Percentiles rank a stretch among this genome's conserved stretches.
phyloP scores from a whole-genome alignment of 2,113 vertebrate species.

The Dipodomys ordii region DNA sequence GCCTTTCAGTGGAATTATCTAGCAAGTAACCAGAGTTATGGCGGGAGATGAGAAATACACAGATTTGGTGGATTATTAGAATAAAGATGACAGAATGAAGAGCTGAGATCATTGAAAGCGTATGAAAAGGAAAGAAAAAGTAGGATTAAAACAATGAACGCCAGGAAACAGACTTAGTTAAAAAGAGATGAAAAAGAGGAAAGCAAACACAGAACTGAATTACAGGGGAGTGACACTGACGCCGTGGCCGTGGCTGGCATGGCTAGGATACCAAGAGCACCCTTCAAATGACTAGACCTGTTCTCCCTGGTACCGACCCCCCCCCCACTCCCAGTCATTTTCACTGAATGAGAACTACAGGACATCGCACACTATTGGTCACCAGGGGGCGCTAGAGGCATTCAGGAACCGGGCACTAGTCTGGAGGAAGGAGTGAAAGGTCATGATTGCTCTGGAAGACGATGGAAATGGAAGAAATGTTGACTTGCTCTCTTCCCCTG shows the following conservation, averaged over 20 bases:
- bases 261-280: too few relatives aligned
- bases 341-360: neutral
- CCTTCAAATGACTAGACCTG: too few relatives aligned
- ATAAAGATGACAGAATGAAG: neutral
- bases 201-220: neutral
- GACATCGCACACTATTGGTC: conserved; percentile 42
- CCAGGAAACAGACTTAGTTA: neutral
- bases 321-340: neutral
- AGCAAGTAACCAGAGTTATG: neutral
- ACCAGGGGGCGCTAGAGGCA: conserved; percentile 85
- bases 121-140: neutral
- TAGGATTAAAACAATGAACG: neutral
- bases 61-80: neutral
- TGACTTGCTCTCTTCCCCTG: too few relatives aligned
- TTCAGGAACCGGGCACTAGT: conserved; percentile 18
- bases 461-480: neutral
- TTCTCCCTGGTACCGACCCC: too few relatives aligned
- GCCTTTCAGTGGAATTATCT: neutral
- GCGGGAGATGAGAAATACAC: neutral
- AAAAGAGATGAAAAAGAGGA: neutral
- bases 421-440: too few relatives aligned
- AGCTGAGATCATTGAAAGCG: neutral
- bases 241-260: too few relatives aligned
- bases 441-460: neutral
- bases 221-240: too few relatives aligned